Evolutionary conservation across 2,797 vertebrate genomes (phyloP).

Genomic region (Anolis apletophallus): DNA sequence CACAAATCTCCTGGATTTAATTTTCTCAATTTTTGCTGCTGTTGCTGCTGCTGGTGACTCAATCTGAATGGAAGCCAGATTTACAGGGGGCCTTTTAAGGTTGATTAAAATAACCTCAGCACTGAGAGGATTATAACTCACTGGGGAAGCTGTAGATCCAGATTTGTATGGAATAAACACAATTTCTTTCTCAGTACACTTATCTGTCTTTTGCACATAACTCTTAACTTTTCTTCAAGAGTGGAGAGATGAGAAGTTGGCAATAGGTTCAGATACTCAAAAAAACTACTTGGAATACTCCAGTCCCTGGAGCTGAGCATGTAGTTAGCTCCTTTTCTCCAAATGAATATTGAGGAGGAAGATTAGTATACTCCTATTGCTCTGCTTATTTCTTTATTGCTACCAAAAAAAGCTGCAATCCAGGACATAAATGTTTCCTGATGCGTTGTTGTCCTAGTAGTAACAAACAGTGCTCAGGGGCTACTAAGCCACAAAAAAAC

Average conservation of each 20-base stretch:
- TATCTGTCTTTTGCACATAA: slow-evolving; percentile 66
- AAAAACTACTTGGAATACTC: slow-evolving; percentile 50
- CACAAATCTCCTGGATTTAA: slow-evolving; percentile 12
- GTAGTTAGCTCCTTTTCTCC: slow-evolving; percentile 18
- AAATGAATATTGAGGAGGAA: neutral
- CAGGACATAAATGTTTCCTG: neutral
- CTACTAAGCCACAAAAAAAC: too few relatives aligned
- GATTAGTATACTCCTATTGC: slow-evolving; percentile 13
- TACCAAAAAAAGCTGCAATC: neutral
- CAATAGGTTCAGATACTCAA: slow-evolving; percentile 36
- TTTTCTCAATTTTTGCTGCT: neutral
- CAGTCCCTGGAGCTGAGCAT: slow-evolving; percentile 42
- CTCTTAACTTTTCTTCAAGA: slow-evolving; percentile 53
- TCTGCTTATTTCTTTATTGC: neutral
- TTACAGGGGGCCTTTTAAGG: slow-evolving; percentile 46
- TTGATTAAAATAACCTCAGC: slow-evolving; percentile 62
- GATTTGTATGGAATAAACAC: slow-evolving; percentile 56
- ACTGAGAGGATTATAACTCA: slow-evolving; percentile 59
- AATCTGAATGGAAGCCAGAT: slow-evolving; percentile 43
- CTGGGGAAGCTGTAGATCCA: slow-evolving; percentile 48
- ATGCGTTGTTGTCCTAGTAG: accelerated
- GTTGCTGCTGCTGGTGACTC: slow-evolving; percentile 37
- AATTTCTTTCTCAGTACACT: slow-evolving; percentile 56
- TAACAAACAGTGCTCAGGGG: too few relatives aligned
- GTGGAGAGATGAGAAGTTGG: slow-evolving; percentile 42